phyloP scores from a whole-genome alignment of 2,797 vertebrate species.

The Myotis daubentonii region DNA sequence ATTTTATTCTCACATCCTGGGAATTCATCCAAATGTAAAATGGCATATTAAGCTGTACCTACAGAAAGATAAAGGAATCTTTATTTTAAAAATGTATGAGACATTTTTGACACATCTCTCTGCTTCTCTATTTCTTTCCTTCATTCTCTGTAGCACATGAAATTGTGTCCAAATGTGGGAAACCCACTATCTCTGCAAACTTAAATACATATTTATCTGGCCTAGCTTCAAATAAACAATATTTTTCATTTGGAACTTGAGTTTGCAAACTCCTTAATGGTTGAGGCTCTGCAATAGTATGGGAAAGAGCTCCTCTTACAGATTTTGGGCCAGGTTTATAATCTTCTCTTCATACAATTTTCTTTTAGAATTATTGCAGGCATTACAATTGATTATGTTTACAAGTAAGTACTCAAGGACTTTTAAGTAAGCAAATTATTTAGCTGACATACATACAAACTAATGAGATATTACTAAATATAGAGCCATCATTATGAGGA shows the following conservation, averaged over 20 bases:
- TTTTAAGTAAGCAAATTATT: constrained; percentile 79
- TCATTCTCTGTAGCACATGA: not conserved
- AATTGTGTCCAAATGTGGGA: not conserved
- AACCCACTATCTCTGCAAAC: not conserved
- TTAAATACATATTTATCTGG: not conserved
- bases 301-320: not conserved
- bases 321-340: constrained; percentile 28
- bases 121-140: not conserved
- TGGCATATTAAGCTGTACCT: constrained; percentile 44
- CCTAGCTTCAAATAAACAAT: not conserved
- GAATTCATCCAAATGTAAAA: constrained; percentile 61
- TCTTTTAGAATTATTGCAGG: constrained; percentile 62
- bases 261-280: not conserved
- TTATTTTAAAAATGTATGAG: constrained; percentile 16
- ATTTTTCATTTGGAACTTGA: not conserved
- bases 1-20: constrained; percentile 35
- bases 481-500: constrained; percentile 69
- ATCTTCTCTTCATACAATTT: constrained; percentile 50
- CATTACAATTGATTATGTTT: constrained; percentile 65
- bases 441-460: constrained; percentile 58
- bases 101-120: not conserved
- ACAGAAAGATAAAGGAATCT: not conserved
- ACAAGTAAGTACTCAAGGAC: constrained; percentile 61
- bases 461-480: constrained; percentile 80
- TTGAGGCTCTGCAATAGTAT: not conserved